Conservation (phyloP, 2,797 vertebrate species). For the Glyptemys insculpta region DNA sequence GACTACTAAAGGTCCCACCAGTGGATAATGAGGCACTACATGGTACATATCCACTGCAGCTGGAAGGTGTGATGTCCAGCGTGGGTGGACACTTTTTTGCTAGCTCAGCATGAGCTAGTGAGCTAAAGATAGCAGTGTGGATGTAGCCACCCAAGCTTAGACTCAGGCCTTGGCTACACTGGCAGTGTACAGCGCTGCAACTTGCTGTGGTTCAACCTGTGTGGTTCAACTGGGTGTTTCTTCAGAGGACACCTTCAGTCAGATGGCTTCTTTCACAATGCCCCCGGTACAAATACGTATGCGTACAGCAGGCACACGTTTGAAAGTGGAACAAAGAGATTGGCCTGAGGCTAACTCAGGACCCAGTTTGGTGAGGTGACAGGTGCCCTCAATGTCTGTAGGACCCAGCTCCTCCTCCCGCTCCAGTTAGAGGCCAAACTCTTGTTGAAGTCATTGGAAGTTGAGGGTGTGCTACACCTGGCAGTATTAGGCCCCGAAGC, state of each 20-base stretch:
- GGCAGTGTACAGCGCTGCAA: too few relatives aligned
- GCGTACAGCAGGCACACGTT: not conserved
- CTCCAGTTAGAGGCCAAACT: not conserved
- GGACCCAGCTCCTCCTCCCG: not conserved
- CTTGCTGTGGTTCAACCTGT: too few relatives aligned
- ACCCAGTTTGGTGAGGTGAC: not conserved
- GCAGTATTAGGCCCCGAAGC: not conserved
- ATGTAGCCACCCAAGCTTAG: not conserved
- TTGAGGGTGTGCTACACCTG: fast-evolving
- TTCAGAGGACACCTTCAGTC: not conserved
- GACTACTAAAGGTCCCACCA: not conserved
- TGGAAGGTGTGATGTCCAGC: not conserved
- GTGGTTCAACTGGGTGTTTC: not conserved
- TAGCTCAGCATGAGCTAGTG: not conserved
- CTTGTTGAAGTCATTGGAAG: not conserved
- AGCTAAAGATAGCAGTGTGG: not conserved
- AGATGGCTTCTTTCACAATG: fast-evolving
- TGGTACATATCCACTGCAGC: not conserved
- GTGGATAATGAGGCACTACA: not conserved
- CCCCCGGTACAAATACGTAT: not conserved
- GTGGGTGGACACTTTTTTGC: not conserved
- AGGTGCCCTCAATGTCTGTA: not conserved
- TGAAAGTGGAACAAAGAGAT: fast-evolving
- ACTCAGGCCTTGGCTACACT: not conserved
- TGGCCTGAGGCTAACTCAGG: not conserved